Evolutionary conservation across 2,113 vertebrate species (phyloP), one percentile per base, ranked within the genome.

Genomic region (Marmota flaviventris): DNA sequence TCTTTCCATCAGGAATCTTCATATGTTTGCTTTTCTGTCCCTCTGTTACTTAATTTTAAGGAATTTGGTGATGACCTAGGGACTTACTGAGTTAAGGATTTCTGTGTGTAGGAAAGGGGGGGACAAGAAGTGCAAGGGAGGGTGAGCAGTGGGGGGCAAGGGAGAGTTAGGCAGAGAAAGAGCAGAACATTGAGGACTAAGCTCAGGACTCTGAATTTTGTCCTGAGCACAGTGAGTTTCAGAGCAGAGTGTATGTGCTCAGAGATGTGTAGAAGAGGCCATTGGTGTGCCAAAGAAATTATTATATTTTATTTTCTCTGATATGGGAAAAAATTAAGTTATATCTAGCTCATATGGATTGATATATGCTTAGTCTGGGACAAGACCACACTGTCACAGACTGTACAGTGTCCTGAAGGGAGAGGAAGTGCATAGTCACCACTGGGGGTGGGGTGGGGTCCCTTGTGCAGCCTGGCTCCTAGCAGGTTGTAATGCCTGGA

Each of bases 361-460:
- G 9, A 58, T 13, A 13, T 11, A 20, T 42, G 29, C 1, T 22
- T 16, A 18, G 32, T 42, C 53, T 53, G 20, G 61, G 69, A 34
- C 17, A 16, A 37, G 56, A 29, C 53, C 42, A 45, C 39, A 1
- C 12, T 70, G 78, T 39, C 69, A 29, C 63, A 58, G 6, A 34
- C 29, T 27, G 37, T 45, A 42, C 45, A 27, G 53, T 22, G 32
- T 53, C 83, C 16, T 14, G 13, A 48, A 48, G 83, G 85, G 8
- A 13, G 4, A 22, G 22, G 14, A 51, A 7, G n/a, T 22, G 6
- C 4, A 7, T 3, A 14, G 8, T 32, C 18, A 5, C n/a, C 18
- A 32, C 11, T 7, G 13, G 37, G n/a, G 70, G 17, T 34, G 5
- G 88, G n/a, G 2, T n/a, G 45, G 45, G 58, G 45, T 34, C 37